These are phyloP conservation scores for Scarus forsteni DNA, from an alignment of 2,797 vertebrate genomes.

Conservation along the genomic window DNA sequence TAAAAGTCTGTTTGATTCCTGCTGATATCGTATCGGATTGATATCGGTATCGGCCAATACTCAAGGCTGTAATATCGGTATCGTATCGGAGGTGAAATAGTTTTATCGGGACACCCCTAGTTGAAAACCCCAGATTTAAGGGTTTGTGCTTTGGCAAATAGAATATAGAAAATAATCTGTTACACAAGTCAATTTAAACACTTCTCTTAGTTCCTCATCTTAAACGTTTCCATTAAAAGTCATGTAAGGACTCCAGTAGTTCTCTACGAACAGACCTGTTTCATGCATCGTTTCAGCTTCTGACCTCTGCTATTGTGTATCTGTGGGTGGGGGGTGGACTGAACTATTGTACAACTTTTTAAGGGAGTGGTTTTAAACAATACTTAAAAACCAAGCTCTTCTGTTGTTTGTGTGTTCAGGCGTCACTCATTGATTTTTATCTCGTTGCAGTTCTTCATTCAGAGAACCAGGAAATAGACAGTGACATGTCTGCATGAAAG, in stretches of 20 bases:
- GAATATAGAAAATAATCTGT: not conserved
- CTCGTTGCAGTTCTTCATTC: slow-evolving; percentile 54
- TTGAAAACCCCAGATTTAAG: too few species aligned
- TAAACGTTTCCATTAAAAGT: slow-evolving; percentile 10
- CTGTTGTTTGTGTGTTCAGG: slow-evolving; percentile 63
- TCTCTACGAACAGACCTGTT: slow-evolving; percentile 28
- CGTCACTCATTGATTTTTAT: slow-evolving; percentile 62
- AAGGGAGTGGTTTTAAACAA: slow-evolving; percentile 67
- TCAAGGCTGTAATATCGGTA: too few species aligned
- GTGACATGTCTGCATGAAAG: not conserved
- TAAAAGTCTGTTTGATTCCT: too few species aligned
- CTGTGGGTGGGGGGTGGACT: slow-evolving; percentile 51
- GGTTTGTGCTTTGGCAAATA: not conserved
- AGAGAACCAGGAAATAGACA: slow-evolving; percentile 40
- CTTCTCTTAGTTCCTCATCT: slow-evolving; percentile 11
- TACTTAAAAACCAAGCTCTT: slow-evolving; percentile 64
- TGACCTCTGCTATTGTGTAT: slow-evolving; percentile 60
- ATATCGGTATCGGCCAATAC: too few species aligned
- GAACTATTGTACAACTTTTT: slow-evolving; percentile 65
- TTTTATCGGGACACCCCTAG: too few species aligned
- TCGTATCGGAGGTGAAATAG: too few species aligned
- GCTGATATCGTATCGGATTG: too few species aligned
- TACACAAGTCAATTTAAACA: not conserved
- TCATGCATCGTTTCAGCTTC: slow-evolving; percentile 19
- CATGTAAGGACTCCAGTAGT: slow-evolving; percentile 18